Percentiles rank a stretch among this genome's conserved stretches.
These are phyloP conservation scores for Bos indicus DNA, from an alignment of 2,113 vertebrate species.

Conservation along the genomic window DNA sequence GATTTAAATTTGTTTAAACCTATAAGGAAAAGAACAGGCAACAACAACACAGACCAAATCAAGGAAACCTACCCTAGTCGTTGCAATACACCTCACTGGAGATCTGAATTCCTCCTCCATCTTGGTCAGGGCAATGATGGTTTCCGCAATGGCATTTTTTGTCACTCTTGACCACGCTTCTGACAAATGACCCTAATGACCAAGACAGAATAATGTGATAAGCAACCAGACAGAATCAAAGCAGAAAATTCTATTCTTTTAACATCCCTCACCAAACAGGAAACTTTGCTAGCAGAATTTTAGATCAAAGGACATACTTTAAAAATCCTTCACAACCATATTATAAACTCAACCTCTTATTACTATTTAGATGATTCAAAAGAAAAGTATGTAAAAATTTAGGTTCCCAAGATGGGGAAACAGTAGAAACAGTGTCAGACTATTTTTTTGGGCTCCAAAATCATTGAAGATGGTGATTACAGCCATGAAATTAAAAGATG, in stretches of 20 bases:
- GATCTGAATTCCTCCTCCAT: constrained; percentile 99
- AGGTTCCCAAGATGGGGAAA: neutral
- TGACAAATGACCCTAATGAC: constrained; percentile 92
- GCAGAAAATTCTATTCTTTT: neutral
- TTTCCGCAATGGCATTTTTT: constrained; percentile 99
- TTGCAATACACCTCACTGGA: constrained; percentile 96
- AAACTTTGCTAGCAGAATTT: neutral
- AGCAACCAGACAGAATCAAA: neutral
- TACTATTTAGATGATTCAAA: constrained; percentile 21
- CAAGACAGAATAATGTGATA: constrained; percentile 37
- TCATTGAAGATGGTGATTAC: too few species aligned
- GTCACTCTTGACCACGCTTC: constrained; percentile 99
- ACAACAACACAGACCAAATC: neutral
- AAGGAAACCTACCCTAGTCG: constrained; percentile 89
- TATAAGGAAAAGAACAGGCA: neutral
- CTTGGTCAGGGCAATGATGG: constrained; percentile 98
- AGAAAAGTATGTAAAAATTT: constrained; percentile 18
- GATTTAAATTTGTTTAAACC: neutral
- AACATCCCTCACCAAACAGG: neutral
- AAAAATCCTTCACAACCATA: neutral
- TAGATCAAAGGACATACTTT: neutral
- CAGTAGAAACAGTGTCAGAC: too few species aligned
- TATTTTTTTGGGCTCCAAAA: too few species aligned
- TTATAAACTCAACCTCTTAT: constrained; percentile 12
- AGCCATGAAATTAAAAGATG: too few species aligned